Evolutionary conservation across 2,888 invertebrate genomes (phyloP).

Genomic region (Sceliomorpha sp.): DNA sequence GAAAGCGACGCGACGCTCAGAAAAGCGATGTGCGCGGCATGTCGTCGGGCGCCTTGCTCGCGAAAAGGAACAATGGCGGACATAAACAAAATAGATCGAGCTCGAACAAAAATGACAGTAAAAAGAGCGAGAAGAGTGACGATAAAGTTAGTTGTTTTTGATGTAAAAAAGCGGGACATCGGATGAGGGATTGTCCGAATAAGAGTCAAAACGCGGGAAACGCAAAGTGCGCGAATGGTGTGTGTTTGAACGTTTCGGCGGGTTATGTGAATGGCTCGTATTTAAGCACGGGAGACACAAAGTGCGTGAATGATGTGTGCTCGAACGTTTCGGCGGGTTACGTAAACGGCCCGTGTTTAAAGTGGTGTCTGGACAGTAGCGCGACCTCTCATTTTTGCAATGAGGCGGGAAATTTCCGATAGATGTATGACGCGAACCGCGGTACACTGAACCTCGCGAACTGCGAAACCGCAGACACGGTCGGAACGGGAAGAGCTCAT

Average conservation of each 20-base stretch:
- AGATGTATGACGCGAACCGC: too few species aligned
- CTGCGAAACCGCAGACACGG: constrained; percentile 7
- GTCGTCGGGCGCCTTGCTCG: constrained; percentile 8
- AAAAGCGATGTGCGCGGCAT: constrained; percentile 1
- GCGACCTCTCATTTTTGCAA: too few species aligned
- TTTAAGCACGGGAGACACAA: too few species aligned
- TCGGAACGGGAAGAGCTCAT: constrained; percentile 10
- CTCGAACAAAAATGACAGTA: constrained; percentile 1
- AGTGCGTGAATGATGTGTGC: too few species aligned
- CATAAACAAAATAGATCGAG: constrained; percentile 8
- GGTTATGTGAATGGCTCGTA: too few species aligned
- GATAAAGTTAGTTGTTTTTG: too few species aligned
- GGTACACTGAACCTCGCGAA: constrained; percentile 14
- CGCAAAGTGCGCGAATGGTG: too few species aligned
- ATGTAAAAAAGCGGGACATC: not conserved
- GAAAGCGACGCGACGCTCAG: constrained; percentile 34
- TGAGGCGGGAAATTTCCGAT: constrained; percentile 1
- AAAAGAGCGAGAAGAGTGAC: too few species aligned
- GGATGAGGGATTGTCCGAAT: not conserved
- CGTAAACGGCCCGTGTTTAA: not conserved
- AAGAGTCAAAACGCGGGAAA: too few species aligned
- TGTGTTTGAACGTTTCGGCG: too few species aligned
- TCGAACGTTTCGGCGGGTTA: too few species aligned
- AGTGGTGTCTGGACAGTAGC: constrained; percentile 23
- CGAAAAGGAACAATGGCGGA: constrained; percentile 7